Base-by-base conservation (phyloP, 2,888 invertebrate genomes). In the Fissipunctia ypsillon region DNA sequence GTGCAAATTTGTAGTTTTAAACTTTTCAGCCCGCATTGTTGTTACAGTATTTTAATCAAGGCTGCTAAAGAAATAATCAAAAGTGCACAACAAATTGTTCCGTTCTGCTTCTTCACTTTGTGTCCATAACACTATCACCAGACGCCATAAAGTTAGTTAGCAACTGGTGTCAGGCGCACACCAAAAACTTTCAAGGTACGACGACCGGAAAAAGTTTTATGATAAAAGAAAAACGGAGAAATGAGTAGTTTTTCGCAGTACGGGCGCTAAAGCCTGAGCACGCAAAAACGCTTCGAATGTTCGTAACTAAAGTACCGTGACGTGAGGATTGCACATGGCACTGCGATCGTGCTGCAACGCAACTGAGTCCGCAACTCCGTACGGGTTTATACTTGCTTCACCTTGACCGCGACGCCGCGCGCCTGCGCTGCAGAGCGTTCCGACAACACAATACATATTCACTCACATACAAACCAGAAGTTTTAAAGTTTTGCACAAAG, bases 401-500 rank as follows among this genome's bases (percentile, higher is more conserved):
- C 78, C 76, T 65, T 76, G 76, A 69, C 76, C 25, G 64, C 28
- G 19, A 67, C 28, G 31, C 22, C 19, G 19, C 71, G 73, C 77
- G 78, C 78, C 64, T 78, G 78, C 78, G 78, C 81, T 9, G 6
- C n/a, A 43, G 14, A n/a, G 31, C 28, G 10, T n/a, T 12, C 12
- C 19, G 19, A 28, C 50, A 35, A n/a, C 25, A 50, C 38, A 45
- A 54, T 16, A 16, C 22, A 25, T 50, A 41, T 22, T 61, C 28
- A 14, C 31, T 43, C 22, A 38, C 28, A 35, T 52, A 52, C 2
- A 43, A 2, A 57, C 22, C 25, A 48, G 12, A 31, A 45, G 31
- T 76, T 79, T 63, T 38, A 57, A 79, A 73, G 43, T 50, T 63
- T 31, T 41, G 10, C 12, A 43, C 41, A 25, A 70, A 38, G 35